Evolutionary conservation across 2,888 invertebrate species (phyloP).

Genomic region (Eupelmus urozonus): DNA sequence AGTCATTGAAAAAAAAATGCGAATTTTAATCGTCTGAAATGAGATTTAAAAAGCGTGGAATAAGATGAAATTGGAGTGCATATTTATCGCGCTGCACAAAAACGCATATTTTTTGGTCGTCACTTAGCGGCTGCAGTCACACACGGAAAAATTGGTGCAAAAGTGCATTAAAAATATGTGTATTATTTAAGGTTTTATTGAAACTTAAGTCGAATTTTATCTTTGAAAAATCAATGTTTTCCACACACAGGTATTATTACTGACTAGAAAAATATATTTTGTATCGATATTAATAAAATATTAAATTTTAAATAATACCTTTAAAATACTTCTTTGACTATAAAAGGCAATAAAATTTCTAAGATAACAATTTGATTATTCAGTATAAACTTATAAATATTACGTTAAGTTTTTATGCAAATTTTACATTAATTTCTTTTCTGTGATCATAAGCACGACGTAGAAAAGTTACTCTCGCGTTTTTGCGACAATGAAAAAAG

Average conservation of each 20-base stretch:
- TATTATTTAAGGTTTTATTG: neutral
- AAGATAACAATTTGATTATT: neutral
- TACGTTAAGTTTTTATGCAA: conserved; percentile 22
- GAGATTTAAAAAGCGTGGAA: conserved; percentile 8
- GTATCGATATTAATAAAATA: conserved; percentile 13
- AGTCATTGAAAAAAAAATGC: conserved; percentile 5
- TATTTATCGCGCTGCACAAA: conserved; percentile 22
- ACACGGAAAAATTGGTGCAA: conserved; percentile 33
- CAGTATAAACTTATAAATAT: conserved; percentile 12
- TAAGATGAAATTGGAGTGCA: conserved; percentile 18
- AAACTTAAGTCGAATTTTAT: neutral
- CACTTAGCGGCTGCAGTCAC: conserved; percentile 58
- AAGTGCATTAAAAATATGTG: conserved; percentile 5
- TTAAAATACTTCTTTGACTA: neutral
- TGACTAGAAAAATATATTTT: conserved; percentile 43
- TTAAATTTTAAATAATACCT: conserved; percentile 20
- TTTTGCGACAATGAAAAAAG: conserved; percentile 58
- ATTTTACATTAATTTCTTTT: conserved; percentile 30
- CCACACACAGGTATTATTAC: neutral
- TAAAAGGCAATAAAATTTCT: neutral
- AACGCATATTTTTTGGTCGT: conserved; percentile 58
- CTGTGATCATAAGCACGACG: conserved; percentile 46
- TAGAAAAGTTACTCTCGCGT: conserved; percentile 60
- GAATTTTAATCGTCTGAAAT: conserved; percentile 16
- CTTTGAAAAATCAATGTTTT: neutral